Base-by-base conservation (phyloP, 2,888 invertebrate species). In the Plagodis dolabraria region DNA sequence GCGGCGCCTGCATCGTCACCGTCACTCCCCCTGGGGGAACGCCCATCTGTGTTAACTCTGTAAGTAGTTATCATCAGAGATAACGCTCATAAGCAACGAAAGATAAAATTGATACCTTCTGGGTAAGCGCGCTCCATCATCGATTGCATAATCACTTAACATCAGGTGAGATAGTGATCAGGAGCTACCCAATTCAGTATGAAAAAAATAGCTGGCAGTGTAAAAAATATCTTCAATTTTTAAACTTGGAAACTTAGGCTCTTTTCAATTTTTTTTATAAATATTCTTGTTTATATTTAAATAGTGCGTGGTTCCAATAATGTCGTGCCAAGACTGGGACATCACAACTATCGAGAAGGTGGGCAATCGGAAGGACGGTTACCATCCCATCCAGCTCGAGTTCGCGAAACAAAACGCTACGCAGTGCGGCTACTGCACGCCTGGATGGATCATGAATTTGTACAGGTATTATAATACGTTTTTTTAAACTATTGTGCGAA, bases 341-440 rank as follows among this genome's bases (percentile, higher is more conserved):
- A 94, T 96, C 47, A 94, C 93, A 22, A 96, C 96, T 0, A 85
- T 95, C 22, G 96, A 96, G 79, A 95, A 95, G 0, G 81, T 96
- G 12, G 96, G 96, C 5, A 94, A 93, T 75, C 87, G 87, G 60
- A 83, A 84, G 56, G 83, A 80, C 0, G 95, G 95, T 0, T 95
- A 95, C 76, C 94, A 96, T 22, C 7, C 7, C 69, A 84, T 89
- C 0, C 86, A 96, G 33, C 95, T 96, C 76, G 85, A 86, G 0
- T 74, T 96, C 35, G 95, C 94, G 0, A 86, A 93, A 38, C 87
- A 93, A 69, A 93, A 94, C 73, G 96, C 95, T 0, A 93, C 94
- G 0, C 96, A 96, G 76, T 96, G 96, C 72, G 96, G 96, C 0
- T 95, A 93, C 78, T 96, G 96, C 57, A 77, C 78, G 9, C 82